Evolutionary conservation across 2,888 invertebrate genomes (phyloP).

Genomic region (Drosophila colorata): DNA sequence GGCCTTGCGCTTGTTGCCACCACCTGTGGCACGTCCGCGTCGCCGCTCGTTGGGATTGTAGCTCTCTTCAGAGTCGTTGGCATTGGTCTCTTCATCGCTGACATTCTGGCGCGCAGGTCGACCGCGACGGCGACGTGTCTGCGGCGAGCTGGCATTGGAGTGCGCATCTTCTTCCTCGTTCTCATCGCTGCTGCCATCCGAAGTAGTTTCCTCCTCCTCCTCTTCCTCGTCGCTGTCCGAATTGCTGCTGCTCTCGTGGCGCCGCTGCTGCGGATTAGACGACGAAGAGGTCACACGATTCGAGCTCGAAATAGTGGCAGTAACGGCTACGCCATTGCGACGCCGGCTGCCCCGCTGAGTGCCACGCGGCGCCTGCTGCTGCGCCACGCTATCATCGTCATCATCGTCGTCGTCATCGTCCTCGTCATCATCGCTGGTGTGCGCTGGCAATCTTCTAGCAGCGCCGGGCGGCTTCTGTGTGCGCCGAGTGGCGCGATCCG

Average conservation of each 20-base stretch:
- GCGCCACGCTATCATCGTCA: constrained; percentile 58
- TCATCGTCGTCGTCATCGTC: constrained; percentile 82
- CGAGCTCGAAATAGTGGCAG: constrained; percentile 72
- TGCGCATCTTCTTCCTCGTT: constrained; percentile 71
- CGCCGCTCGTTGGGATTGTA: constrained; percentile 86
- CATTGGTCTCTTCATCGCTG: constrained; percentile 85
- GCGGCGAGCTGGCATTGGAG: constrained; percentile 57
- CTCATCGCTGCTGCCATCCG: constrained; percentile 68
- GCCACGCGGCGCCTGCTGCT: constrained; percentile 58
- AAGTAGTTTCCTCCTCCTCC: constrained; percentile 64
- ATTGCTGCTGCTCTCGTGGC: constrained; percentile 57
- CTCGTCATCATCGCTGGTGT: constrained; percentile 82
- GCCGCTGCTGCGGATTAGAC: constrained; percentile 72
- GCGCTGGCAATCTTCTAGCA: constrained; percentile 61
- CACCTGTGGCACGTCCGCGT: constrained; percentile 46
- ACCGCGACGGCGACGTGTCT: constrained; percentile 54
- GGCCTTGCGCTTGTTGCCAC: constrained; percentile 49
- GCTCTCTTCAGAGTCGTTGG: constrained; percentile 87
- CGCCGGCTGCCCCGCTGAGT: constrained; percentile 51
- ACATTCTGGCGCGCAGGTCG: constrained; percentile 50
- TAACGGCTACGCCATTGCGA: constrained; percentile 63
- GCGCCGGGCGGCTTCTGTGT: constrained; percentile 62
- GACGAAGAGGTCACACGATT: constrained; percentile 84
- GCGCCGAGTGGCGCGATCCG: constrained; percentile 80
- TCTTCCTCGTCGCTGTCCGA: constrained; percentile 78